phyloP scores from a whole-genome alignment of 2,888 invertebrate species.

The Nyleta sp. region DNA sequence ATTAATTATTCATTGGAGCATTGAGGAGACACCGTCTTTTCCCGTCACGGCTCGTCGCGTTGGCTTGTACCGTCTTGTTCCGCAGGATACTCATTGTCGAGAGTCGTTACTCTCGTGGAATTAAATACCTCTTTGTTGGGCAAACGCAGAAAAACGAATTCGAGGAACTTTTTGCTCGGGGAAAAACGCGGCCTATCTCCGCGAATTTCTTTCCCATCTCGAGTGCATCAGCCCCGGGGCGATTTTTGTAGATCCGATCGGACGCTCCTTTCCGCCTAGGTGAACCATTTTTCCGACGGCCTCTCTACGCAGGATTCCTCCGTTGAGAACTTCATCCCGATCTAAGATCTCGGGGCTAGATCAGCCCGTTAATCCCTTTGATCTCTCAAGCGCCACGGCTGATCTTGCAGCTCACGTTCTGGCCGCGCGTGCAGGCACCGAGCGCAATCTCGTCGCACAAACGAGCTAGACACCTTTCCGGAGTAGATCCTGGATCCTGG shows the following conservation, averaged over 20 bases:
- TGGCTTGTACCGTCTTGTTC: slow-evolving; percentile 17
- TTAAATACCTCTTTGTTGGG: slow-evolving; percentile 46
- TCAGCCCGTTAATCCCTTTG: slow-evolving; percentile 49
- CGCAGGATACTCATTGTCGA: slow-evolving; percentile 40
- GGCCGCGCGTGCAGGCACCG: slow-evolving; percentile 40
- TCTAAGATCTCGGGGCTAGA: slow-evolving; percentile 43
- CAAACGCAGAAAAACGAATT: slow-evolving; percentile 27
- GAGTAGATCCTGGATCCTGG: slow-evolving; percentile 42
- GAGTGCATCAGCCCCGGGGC: slow-evolving; percentile 3
- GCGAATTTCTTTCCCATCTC: slow-evolving; percentile 14
- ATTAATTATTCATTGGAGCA: too few species aligned
- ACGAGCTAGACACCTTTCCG: slow-evolving; percentile 55
- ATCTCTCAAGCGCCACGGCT: slow-evolving; percentile 40
- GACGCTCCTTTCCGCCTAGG: not conserved
- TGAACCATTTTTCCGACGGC: slow-evolving; percentile 35
- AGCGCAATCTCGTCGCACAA: slow-evolving; percentile 51
- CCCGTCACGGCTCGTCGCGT: too few species aligned
- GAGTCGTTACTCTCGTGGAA: slow-evolving; percentile 28
- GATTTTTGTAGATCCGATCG: slow-evolving; percentile 33
- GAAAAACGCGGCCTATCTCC: slow-evolving; percentile 9
- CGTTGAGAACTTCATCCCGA: slow-evolving; percentile 51
- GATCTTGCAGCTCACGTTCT: slow-evolving; percentile 52
- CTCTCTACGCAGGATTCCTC: slow-evolving; percentile 32
- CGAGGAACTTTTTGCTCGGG: not conserved
- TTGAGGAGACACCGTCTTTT: too few species aligned